phyloP scores from a whole-genome alignment of 1,140 invertebrate species.

The Drosophila littoralis region DNA sequence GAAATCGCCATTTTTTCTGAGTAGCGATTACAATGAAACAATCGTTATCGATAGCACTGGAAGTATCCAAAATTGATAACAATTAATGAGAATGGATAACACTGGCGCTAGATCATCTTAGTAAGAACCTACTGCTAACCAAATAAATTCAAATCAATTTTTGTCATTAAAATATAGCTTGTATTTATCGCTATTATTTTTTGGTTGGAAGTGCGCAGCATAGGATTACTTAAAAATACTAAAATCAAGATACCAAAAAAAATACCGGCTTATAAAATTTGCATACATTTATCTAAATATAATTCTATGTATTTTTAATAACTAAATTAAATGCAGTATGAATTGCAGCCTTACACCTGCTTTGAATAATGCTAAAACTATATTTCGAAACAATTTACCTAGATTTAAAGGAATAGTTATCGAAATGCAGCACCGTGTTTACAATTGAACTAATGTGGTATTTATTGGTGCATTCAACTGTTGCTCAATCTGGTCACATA shows the following conservation, averaged over 20 bases:
- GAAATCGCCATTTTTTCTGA: conserved; percentile 66
- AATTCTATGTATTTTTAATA: no score
- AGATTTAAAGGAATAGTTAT: background rate
- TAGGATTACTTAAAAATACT: background rate
- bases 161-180: background rate
- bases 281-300: no score
- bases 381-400: background rate
- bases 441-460: conserved; percentile 36
- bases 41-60: conserved; percentile 21
- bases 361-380: background rate
- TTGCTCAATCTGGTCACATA: conserved; percentile 43
- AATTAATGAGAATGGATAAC: background rate
- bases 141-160: background rate
- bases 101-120: background rate
- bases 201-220: background rate
- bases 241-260: background rate
- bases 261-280: background rate
- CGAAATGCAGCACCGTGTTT: conserved; percentile 53
- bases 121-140: background rate
- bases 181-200: background rate
- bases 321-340: no score
- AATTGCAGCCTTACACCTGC: background rate
- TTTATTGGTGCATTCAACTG: conserved; percentile 21
- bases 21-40: conserved; percentile 32
- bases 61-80: conserved; percentile 16